These are phyloP conservation scores for Drosophila algonquin DNA, from an alignment of 2,888 invertebrate genomes.

Conservation along the genomic window DNA sequence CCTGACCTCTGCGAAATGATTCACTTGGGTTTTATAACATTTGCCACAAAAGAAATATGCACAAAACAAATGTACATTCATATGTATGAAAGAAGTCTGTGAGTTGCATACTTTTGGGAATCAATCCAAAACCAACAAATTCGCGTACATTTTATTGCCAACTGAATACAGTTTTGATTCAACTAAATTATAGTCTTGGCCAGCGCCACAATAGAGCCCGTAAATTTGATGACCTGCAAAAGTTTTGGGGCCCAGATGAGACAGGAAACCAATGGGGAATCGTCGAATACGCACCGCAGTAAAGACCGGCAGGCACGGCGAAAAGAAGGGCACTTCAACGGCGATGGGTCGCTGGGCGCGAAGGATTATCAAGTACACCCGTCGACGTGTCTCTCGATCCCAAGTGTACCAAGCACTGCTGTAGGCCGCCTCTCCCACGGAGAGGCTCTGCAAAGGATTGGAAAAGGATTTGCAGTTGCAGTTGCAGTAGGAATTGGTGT, in stretches of 20 bases:
- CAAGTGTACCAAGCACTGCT: constrained; percentile 63
- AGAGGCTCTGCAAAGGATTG: constrained; percentile 48
- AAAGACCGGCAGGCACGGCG: constrained; percentile 56
- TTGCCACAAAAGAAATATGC: background rate
- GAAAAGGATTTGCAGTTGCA: accelerated
- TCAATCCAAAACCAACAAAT: background rate
- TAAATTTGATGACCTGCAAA: constrained; percentile 68
- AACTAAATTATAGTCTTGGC: constrained; percentile 65
- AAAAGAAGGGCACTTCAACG: constrained; percentile 62
- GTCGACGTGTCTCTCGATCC: constrained; percentile 54
- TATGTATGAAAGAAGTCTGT: background rate
- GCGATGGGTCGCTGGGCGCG: constrained; percentile 59
- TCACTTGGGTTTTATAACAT: background rate
- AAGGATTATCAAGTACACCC: constrained; percentile 57
- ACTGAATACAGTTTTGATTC: background rate
- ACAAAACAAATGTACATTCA: no score
- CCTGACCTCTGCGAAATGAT: background rate
- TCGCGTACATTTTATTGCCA: background rate
- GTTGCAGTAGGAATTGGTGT: no score
- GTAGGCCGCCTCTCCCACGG: constrained; percentile 63
- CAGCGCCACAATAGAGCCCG: constrained; percentile 72
- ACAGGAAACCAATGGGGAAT: background rate
- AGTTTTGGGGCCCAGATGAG: background rate
- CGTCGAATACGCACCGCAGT: constrained; percentile 44
- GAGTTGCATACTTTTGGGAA: constrained; percentile 42